These are phyloP conservation scores for Trichogramma dendrolimi DNA, from an alignment of 2,888 invertebrate species.

Conservation along the genomic window DNA sequence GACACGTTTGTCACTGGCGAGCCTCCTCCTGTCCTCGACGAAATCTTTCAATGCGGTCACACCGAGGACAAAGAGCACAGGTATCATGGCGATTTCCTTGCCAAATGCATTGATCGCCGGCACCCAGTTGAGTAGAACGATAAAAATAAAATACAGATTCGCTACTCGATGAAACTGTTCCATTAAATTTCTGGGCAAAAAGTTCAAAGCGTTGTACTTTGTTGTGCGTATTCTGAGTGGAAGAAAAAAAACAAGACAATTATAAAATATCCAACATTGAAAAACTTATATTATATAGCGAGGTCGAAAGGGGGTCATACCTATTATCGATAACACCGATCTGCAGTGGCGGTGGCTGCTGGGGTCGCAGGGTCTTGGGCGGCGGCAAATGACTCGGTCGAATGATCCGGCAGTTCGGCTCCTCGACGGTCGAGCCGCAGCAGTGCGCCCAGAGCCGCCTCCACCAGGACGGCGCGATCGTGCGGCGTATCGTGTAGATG, in stretches of 20 bases:
- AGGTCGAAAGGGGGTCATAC: constrained; percentile 29
- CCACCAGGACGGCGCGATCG: constrained; percentile 70
- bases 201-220: constrained; percentile 89
- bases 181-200: constrained; percentile 91
- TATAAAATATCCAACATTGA: neutral
- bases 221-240: constrained; percentile 76
- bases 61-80: constrained; percentile 88
- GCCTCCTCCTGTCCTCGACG: constrained; percentile 87
- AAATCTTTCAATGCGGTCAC: constrained; percentile 93
- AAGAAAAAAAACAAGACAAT: neutral
- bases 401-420: constrained; percentile 67
- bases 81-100: constrained; percentile 92
- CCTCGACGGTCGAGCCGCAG: constrained; percentile 60
- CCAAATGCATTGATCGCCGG: constrained; percentile 92
- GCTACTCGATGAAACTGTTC: constrained; percentile 98
- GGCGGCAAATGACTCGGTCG: constrained; percentile 84
- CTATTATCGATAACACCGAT: constrained; percentile 69
- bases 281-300: too few species aligned
- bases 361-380: constrained; percentile 72
- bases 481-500: constrained; percentile 79
- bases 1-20: constrained; percentile 86
- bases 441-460: constrained; percentile 56
- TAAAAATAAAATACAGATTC: constrained; percentile 95
- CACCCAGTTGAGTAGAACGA: constrained; percentile 93
- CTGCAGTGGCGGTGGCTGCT: constrained; percentile 43